phyloP scores from a whole-genome alignment of 2,113 vertebrate species.

The Nannobrachium achirus region DNA sequence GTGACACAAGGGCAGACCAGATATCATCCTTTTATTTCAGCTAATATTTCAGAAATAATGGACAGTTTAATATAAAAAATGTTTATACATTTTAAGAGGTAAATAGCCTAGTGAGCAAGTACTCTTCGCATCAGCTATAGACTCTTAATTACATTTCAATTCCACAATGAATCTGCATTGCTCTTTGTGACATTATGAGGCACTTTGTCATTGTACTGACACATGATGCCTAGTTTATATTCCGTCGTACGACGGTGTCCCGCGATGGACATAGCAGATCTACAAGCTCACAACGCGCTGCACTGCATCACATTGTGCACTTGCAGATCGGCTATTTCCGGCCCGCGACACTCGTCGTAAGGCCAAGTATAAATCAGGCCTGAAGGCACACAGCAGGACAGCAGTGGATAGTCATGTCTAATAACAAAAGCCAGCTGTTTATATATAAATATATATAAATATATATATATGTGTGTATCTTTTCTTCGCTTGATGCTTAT shows the following conservation, averaged over 20 bases:
- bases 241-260: too few species aligned
- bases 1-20: constrained; percentile 72
- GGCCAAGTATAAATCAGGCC: too few species aligned
- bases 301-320: too few species aligned
- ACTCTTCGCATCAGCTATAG: constrained; percentile 69
- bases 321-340: too few species aligned
- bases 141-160: constrained; percentile 67
- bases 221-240: constrained; percentile 21
- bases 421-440: constrained; percentile 78
- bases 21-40: constrained; percentile 73
- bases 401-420: constrained; percentile 70
- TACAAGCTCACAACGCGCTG: too few species aligned
- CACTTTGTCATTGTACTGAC: constrained; percentile 67
- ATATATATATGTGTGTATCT: constrained; percentile 61
- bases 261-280: too few species aligned
- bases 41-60: constrained; percentile 59
- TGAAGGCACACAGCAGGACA: constrained; percentile 65
- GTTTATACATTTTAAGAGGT: constrained; percentile 72
- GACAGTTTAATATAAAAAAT: constrained; percentile 71
- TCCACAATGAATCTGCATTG: constrained; percentile 59
- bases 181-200: constrained; percentile 64
- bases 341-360: too few species aligned
- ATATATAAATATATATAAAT: constrained; percentile 78
- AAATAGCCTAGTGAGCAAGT: constrained; percentile 67
- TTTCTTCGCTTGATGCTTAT: constrained; percentile 73